These are phyloP conservation scores for Gari tellinella DNA, from an alignment of 2,888 invertebrate species.

Conservation along the genomic window DNA sequence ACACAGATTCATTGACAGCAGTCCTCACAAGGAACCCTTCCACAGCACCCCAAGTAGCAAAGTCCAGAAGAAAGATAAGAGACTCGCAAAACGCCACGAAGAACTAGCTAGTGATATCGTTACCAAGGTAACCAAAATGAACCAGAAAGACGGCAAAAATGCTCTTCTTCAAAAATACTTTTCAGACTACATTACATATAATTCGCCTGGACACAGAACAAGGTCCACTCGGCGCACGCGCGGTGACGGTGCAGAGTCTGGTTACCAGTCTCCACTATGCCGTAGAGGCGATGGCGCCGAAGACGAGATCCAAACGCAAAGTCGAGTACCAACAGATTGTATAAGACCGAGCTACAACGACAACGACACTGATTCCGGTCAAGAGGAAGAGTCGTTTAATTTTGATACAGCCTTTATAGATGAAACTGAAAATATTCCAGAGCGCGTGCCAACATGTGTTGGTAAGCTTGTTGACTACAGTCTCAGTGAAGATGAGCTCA, in stretches of 20 bases:
- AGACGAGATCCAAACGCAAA: background rate
- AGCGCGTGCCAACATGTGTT: background rate
- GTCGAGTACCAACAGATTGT: background rate
- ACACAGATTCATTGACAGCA: background rate
- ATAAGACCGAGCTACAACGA: constrained; percentile 1
- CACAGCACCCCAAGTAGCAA: constrained; percentile 36
- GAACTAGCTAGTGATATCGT: constrained; percentile 41
- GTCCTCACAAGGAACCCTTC: background rate
- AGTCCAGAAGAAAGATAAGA: constrained; percentile 5
- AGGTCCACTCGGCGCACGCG: constrained; percentile 29
- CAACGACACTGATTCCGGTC: constrained; percentile 47
- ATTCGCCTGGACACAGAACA: constrained; percentile 28
- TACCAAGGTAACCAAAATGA: constrained; percentile 31
- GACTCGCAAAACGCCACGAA: constrained; percentile 28
- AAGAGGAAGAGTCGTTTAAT: constrained; percentile 29
- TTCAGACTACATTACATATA: constrained; percentile 46
- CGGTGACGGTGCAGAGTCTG: constrained; percentile 51
- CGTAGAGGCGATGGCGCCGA: constrained; percentile 55
- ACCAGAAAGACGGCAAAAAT: constrained; percentile 47
- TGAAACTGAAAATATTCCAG: background rate
- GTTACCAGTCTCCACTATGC: constrained; percentile 18
- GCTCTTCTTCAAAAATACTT: constrained; percentile 53
- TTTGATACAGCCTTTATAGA: constrained; percentile 49
- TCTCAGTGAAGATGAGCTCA: constrained; percentile 40
- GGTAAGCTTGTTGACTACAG: constrained; percentile 49